phyloP scores from a whole-genome alignment of 2,797 vertebrate genomes.

The Sebastes hubbsi region DNA sequence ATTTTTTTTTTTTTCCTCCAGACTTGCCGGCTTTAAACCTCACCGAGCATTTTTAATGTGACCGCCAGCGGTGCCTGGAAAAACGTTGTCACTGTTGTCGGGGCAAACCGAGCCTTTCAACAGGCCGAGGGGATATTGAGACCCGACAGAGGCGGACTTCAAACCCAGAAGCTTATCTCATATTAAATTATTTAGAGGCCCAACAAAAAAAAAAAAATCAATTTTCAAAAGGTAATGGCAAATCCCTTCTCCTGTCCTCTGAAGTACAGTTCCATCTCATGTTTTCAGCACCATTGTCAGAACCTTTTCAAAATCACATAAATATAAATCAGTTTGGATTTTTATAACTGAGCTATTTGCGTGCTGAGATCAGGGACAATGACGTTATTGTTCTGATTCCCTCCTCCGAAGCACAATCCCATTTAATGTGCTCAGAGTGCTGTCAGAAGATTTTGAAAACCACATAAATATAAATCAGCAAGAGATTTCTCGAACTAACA shows the following conservation, averaged over 20 bases:
- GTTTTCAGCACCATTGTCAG: conserved; percentile 30
- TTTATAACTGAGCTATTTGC: conserved; percentile 27
- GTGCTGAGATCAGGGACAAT: conserved; percentile 35
- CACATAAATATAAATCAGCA: conserved; percentile 53
- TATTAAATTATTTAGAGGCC: conserved; percentile 59
- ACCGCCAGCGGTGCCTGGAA: conserved; percentile 18
- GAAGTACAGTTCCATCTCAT: conserved; percentile 29
- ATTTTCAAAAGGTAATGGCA: conserved; percentile 47
- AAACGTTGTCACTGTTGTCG: neutral
- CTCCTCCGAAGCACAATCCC: conserved; percentile 21
- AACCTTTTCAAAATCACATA: conserved; percentile 48
- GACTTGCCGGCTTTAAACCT: conserved; percentile 24
- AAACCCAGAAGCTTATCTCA: conserved; percentile 45
- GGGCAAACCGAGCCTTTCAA: conserved; percentile 23
- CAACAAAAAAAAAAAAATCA: conserved; percentile 38
- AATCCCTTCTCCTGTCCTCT: conserved; percentile 39
- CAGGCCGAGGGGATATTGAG: conserved; percentile 20
- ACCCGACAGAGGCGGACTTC: conserved; percentile 41
- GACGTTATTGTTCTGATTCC: conserved; percentile 35
- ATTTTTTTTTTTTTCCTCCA: neutral
- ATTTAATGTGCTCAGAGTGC: conserved; percentile 26
- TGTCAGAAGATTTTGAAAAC: conserved; percentile 36
- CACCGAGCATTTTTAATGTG: conserved; percentile 44
- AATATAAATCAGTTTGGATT: conserved; percentile 50
- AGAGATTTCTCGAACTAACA: conserved; percentile 21